Evolutionary conservation across 2,888 invertebrate species (phyloP).

Genomic region (Scaptomyza polygonia): DNA sequence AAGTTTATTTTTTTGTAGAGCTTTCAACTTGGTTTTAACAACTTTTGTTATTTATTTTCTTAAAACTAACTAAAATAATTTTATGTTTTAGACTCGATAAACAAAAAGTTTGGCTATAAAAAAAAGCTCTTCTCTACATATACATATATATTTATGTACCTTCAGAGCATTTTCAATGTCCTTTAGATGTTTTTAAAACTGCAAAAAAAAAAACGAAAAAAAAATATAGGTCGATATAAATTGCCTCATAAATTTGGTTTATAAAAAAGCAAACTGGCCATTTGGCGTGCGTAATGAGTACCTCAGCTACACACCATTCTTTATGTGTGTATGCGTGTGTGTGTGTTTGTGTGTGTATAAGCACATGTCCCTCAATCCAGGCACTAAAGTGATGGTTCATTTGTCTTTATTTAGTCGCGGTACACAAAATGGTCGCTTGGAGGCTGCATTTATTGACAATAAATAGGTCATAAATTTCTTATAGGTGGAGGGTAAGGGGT

Average conservation of each 20-base stretch:
- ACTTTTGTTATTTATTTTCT: background rate
- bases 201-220: too few species aligned
- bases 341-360: conserved; percentile 1
- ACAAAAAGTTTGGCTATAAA: background rate
- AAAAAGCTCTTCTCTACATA: background rate
- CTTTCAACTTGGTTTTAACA: background rate
- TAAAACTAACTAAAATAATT: conserved; percentile 3
- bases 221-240: conserved; percentile 38
- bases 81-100: background rate
- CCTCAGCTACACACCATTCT: conserved; percentile 24
- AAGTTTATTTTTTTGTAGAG: background rate
- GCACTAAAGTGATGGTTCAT: conserved; percentile 70
- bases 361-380: conserved; percentile 43
- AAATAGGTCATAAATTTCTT: conserved; percentile 74
- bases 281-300: conserved; percentile 54
- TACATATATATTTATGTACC: background rate
- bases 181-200: conserved; percentile 30
- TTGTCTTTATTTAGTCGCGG: conserved; percentile 72
- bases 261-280: conserved; percentile 42
- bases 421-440: conserved; percentile 73
- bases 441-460: conserved; percentile 78
- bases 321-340: conserved; percentile 11
- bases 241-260: conserved; percentile 49
- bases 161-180: conserved; percentile 8
- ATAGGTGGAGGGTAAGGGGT: conserved; percentile 11